Evolutionary conservation across 2,888 invertebrate genomes (phyloP), one percentile per base, ranked within the genome.

Genomic region (Trissoscelio sp.): DNA sequence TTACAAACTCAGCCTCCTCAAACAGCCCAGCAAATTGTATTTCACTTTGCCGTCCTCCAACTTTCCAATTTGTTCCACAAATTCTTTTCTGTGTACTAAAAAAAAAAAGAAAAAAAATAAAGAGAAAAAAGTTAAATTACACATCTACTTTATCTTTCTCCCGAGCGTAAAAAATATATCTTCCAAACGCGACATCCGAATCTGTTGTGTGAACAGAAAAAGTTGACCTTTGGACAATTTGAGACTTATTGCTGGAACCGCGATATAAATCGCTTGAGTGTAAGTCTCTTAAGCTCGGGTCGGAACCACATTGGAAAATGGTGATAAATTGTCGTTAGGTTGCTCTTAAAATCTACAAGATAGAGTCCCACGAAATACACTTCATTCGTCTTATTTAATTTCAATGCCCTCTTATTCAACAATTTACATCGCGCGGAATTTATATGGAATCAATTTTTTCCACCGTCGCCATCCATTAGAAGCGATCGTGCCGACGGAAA

Each of bases 371-470:
- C 16, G 60, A 44, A 28, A 60, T 44, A 11, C 24, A 24, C 22
- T 60, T 60, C 28, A 5, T 60, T 60, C 28, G 9, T 60, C 16
- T 28, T 24, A 44, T 60, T 60, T 60, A 42, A 60, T 44, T 60
- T 44, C 22, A 14, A 14, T 22, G 16, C 18, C 39, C 22, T 39
- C 20, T n/a, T 7, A 6, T n/a, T 14, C 18, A 22, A 39, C 58
- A 39, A 58, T 42, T 60, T 60, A 11, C 44, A 60, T 60, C 42
- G 11, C 28, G 14, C 3, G 14, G n/a, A 42, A 44, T 60, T 44
- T 44, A 44, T 44, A 28, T 60, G 42, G 44, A 44, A 44, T 60
- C 42, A 44, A 60, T 42, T 60, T 60, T 44, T 42, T 22, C 20
- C 7, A 7, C 31, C 57, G 7, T 16, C 39, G 57, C 5, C 22